A percentile compares a stretch with the other conserved stretches of the same genome.
Evolutionary conservation across 2,888 invertebrate species (phyloP).

Genomic region (Drosophila pseudotalamancana): DNA sequence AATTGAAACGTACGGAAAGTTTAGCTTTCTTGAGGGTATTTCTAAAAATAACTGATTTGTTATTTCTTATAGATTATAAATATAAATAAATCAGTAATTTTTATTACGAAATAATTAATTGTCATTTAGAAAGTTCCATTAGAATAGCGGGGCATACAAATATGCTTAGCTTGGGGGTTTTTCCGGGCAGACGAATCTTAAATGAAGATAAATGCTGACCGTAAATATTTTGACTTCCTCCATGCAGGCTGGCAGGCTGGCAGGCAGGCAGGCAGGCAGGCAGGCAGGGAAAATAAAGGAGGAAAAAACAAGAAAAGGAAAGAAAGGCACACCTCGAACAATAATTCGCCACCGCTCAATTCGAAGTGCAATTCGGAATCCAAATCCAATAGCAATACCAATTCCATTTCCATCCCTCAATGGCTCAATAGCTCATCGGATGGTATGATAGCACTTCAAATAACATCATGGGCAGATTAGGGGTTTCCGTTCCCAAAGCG

Average conservation of each 20-base stretch:
- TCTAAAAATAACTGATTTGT: background rate
- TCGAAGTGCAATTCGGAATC: conserved; percentile 55
- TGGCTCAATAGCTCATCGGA: conserved; percentile 35
- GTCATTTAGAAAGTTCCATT: conserved; percentile 31
- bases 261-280: conserved; percentile 1
- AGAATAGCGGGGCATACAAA: background rate
- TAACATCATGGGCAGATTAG: conserved; percentile 81
- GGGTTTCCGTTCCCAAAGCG: conserved; percentile 82
- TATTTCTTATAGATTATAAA: background rate
- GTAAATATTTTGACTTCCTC: conserved; percentile 72
- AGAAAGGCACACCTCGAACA: conserved; percentile 46
- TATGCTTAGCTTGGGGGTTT: conserved; percentile 28
- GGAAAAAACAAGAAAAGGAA: conserved; percentile 44
- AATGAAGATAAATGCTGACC: conserved; percentile 70
- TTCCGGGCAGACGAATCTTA: conserved; percentile 26
- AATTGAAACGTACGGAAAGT: background rate
- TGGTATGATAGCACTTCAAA: conserved; percentile 76
- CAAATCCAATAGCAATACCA: conserved; percentile 25
- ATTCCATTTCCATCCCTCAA: conserved; percentile 31
- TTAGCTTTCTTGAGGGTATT: background rate
- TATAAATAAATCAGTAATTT: conserved; percentile 10
- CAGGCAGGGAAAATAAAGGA: conserved; percentile 5
- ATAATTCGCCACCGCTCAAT: conserved; percentile 55
- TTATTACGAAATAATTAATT: conserved; percentile 19
- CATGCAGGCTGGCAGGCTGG: conserved; percentile 4